phyloP scores from a whole-genome alignment of 2,888 invertebrate species.

The Tinea trinotella region DNA sequence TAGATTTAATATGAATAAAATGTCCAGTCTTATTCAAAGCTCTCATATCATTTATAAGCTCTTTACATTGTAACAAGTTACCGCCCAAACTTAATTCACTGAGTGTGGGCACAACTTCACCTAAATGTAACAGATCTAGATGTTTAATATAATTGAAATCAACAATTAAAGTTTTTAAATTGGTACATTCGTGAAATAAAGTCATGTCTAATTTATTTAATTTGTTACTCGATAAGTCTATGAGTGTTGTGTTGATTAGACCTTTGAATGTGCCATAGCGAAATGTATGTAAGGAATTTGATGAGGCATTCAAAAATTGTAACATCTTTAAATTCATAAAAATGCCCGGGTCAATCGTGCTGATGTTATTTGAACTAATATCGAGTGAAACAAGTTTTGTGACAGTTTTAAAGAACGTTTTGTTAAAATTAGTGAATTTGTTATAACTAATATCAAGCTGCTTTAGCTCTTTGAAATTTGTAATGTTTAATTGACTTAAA shows the following conservation, averaged over 20 bases:
- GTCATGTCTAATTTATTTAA: slow-evolving; percentile 42
- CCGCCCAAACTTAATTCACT: slow-evolving; percentile 49
- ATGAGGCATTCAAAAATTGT: slow-evolving; percentile 46
- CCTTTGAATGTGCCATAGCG: slow-evolving; percentile 53
- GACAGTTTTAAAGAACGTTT: slow-evolving; percentile 36
- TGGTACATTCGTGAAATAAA: slow-evolving; percentile 52
- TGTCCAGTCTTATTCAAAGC: slow-evolving; percentile 30
- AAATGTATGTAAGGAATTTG: slow-evolving; percentile 38
- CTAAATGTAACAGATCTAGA: slow-evolving; percentile 46
- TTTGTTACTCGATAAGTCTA: slow-evolving; percentile 52
- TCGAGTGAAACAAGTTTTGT: slow-evolving; percentile 43
- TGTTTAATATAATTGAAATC: slow-evolving; percentile 50
- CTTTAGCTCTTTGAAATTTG: slow-evolving; percentile 38
- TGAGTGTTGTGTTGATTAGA: slow-evolving; percentile 40
- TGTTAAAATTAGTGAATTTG: slow-evolving; percentile 34
- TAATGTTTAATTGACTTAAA: slow-evolving; percentile 39
- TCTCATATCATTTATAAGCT: slow-evolving; percentile 42
- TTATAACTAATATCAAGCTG: slow-evolving; percentile 45
- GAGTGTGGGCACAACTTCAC: slow-evolving; percentile 38
- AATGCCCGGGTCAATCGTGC: slow-evolving; percentile 43
- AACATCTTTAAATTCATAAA: slow-evolving; percentile 45
- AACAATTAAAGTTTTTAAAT: slow-evolving; percentile 43
- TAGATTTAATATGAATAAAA: slow-evolving; percentile 45
- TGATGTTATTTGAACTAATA: slow-evolving; percentile 44
- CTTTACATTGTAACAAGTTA: slow-evolving; percentile 51